Conservation (phyloP, 2,888 invertebrate genomes). For the Rhagonycha lutea region DNA sequence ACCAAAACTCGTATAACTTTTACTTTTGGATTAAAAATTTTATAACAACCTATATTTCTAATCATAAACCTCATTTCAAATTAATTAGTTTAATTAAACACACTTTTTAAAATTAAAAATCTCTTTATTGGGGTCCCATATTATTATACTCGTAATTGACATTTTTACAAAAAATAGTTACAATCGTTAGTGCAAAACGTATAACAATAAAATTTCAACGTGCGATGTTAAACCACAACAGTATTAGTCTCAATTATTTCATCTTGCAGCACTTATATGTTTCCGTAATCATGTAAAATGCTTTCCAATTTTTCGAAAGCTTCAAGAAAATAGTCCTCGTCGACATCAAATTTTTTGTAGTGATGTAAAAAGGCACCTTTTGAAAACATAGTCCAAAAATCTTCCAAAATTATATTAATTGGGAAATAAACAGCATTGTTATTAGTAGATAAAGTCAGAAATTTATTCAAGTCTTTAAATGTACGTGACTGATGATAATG, state of each 20-base stretch:
- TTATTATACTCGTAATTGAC: neutral
- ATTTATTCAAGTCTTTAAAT: slow-evolving; percentile 54
- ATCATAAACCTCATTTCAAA: neutral
- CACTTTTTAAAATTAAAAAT: neutral
- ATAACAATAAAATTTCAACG: neutral
- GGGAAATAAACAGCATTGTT: slow-evolving; percentile 51
- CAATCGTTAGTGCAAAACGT: neutral
- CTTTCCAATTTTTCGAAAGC: slow-evolving; percentile 58
- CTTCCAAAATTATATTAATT: slow-evolving; percentile 52
- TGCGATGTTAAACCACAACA: neutral
- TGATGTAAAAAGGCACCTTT: slow-evolving; percentile 59
- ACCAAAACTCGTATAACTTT: neutral
- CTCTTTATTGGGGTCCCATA: neutral
- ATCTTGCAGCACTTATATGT: slow-evolving; percentile 35
- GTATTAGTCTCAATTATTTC: neutral
- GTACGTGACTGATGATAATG: slow-evolving; percentile 51
- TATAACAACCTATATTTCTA: neutral
- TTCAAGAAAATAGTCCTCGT: slow-evolving; percentile 56
- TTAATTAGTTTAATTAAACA: too few relatives aligned
- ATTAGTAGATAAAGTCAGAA: slow-evolving; percentile 55
- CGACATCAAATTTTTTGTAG: slow-evolving; percentile 56
- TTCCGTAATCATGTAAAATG: slow-evolving; percentile 55
- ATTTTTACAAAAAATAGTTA: neutral
- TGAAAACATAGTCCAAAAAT: slow-evolving; percentile 57
- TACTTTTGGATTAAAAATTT: too few relatives aligned